phyloP scores from a whole-genome alignment of 1,140 invertebrate species.

The Cydia splendana region DNA sequence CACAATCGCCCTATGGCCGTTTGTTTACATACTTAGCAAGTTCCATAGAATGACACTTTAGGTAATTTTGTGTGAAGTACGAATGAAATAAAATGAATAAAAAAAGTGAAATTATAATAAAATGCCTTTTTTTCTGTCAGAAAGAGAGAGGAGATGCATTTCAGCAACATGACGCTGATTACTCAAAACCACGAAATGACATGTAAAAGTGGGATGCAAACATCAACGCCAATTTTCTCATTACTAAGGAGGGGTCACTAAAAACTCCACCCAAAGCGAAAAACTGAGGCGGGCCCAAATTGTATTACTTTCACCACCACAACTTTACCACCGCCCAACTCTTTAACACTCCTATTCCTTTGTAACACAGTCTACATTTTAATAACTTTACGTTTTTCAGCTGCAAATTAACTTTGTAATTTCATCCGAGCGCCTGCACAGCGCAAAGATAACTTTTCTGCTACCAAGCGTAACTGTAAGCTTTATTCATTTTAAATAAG shows the following conservation, averaged over 20 bases:
- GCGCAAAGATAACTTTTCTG: background rate
- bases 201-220: slow-evolving; percentile 12
- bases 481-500: slow-evolving; percentile 7
- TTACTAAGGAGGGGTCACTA: slow-evolving; percentile 22
- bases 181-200: background rate
- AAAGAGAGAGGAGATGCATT: too few species aligned
- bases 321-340: background rate
- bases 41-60: too few species aligned
- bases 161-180: too few species aligned
- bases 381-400: background rate
- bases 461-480: background rate
- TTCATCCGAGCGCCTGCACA: background rate
- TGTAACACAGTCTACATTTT: background rate
- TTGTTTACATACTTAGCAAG: too few species aligned
- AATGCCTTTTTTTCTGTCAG: too few species aligned
- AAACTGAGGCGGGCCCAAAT: slow-evolving; percentile 24
- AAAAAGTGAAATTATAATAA: too few species aligned
- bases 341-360: background rate
- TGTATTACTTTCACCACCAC: slow-evolving; percentile 14
- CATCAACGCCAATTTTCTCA: slow-evolving; percentile 3
- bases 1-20: too few species aligned
- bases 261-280: slow-evolving; percentile 15
- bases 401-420: background rate
- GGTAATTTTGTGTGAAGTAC: too few species aligned
- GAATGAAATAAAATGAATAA: too few species aligned